phyloP scores from a whole-genome alignment of 2,888 invertebrate genomes.

The Petrolisthes cinctipes region DNA sequence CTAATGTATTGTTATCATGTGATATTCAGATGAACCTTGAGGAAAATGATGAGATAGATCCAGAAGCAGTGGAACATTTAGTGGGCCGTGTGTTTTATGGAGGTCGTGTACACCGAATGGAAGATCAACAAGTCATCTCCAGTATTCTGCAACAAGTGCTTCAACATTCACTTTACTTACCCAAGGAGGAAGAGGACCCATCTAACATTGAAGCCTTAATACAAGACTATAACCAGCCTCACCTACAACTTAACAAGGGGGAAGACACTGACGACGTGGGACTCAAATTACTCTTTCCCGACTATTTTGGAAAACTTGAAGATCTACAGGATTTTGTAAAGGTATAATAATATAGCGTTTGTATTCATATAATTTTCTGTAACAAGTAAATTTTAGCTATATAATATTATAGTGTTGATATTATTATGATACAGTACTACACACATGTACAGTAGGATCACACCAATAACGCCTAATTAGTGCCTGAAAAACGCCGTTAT shows the following conservation, averaged over 20 bases:
- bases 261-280: conserved; percentile 42
- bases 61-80: conserved; percentile 47
- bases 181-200: conserved; percentile 17
- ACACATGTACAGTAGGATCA: too few relatives aligned
- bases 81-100: conserved; percentile 59
- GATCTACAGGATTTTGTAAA: conserved; percentile 51
- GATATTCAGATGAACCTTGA: conserved; percentile 40
- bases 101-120: conserved; percentile 43
- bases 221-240: background rate
- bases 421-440: background rate
- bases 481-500: too few relatives aligned
- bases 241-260: background rate
- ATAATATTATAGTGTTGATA: background rate
- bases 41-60: conserved; percentile 41
- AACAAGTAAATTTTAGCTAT: background rate
- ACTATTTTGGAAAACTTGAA: conserved; percentile 45
- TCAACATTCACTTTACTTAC: conserved; percentile 30
- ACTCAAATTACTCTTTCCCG: conserved; percentile 48
- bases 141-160: conserved; percentile 57
- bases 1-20: background rate
- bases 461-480: too few relatives aligned
- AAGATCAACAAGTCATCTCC: conserved; percentile 54
- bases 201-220: background rate
- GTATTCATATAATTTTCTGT: background rate
- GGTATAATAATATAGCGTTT: background rate